Conservation (phyloP, 2,888 invertebrate genomes). For the Drosophila fungiperda region DNA sequence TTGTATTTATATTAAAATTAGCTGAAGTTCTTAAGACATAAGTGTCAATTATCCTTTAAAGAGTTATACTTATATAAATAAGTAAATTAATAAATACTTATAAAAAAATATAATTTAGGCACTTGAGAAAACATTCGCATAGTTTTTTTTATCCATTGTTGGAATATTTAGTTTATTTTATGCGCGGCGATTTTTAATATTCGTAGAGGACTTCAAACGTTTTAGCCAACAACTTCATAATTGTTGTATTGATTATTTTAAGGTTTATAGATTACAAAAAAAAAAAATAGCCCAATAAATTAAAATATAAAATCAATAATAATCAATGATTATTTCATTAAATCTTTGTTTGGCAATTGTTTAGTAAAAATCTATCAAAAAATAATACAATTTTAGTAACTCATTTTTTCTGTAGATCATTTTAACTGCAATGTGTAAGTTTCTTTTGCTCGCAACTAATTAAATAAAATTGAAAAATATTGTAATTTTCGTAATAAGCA, state of each 20-base stretch:
- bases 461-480: not conserved
- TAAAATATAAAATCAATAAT: not conserved
- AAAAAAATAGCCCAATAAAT: no score
- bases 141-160: no score
- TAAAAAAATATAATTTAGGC: not conserved
- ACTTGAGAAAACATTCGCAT: not conserved
- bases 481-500: not conserved
- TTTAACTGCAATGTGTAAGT: not conserved
- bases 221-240: not conserved
- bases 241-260: not conserved
- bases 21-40: not conserved
- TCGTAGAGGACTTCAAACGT: not conserved
- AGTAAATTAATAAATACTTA: not conserved
- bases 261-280: no score
- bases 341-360: not conserved
- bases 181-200: not conserved
- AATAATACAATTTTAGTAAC: not conserved
- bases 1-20: no score
- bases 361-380: not conserved
- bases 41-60: not conserved
- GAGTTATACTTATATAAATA: not conserved
- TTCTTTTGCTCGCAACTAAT: no score
- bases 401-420: not conserved
- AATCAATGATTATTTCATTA: not conserved
- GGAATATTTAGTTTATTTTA: no score